These are phyloP conservation scores for Tinamus guttatus DNA, from an alignment of 2,113 vertebrate species.

Conservation along the genomic window DNA sequence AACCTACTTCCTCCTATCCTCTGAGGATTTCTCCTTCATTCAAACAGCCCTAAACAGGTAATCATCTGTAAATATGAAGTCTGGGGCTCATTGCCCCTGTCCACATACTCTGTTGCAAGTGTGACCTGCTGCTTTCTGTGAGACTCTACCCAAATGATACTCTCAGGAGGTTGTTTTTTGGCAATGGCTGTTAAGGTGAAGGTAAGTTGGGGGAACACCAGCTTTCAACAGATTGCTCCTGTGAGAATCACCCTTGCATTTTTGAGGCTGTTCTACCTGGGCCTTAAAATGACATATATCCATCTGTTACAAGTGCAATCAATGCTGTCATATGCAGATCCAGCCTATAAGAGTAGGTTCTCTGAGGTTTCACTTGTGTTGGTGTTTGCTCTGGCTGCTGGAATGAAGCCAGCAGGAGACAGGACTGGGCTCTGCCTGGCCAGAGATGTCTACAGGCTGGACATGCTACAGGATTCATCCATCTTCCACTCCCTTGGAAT, in stretches of 20 bases:
- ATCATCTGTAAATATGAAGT: neutral
- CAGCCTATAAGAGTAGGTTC: neutral
- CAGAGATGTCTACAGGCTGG: neutral
- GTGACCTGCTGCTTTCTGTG: neutral
- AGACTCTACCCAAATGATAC: neutral
- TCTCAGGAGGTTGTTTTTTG: neutral
- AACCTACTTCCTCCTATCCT: neutral
- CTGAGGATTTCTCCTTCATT: neutral
- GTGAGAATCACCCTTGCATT: accelerated
- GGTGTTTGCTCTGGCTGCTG: neutral
- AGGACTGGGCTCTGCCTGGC: neutral
- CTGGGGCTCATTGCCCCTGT: neutral
- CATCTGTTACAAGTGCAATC: neutral
- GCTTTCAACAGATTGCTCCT: neutral
- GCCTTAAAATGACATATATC: neutral
- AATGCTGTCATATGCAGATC: neutral
- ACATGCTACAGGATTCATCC: neutral
- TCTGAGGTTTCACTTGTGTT: neutral
- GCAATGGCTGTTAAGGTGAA: neutral
- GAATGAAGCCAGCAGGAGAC: neutral
- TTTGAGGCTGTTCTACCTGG: neutral
- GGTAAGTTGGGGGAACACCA: neutral
- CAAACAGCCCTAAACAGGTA: neutral
- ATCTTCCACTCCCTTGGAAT: neutral
- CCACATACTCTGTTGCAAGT: accelerated